These are phyloP conservation scores for Hystrix cristata DNA, from an alignment of 2,113 vertebrate species.

Conservation along the genomic window DNA sequence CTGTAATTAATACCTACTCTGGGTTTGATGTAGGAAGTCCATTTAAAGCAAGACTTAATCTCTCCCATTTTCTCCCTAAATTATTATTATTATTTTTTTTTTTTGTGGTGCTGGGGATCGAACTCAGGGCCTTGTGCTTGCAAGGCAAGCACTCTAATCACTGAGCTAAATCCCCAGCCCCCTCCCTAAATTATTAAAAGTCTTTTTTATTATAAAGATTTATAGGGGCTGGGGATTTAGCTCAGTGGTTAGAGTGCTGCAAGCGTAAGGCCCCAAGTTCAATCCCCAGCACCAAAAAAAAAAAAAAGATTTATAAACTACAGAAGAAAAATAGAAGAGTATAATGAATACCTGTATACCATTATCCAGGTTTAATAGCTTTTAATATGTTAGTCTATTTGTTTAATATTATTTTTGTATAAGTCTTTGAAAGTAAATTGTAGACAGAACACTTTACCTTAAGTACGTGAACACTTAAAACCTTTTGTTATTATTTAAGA, in stretches of 20 bases:
- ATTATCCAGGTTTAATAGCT: conserved; percentile 48
- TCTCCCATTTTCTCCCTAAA: neutral
- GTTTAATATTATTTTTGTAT: conserved; percentile 51
- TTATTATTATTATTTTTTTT: neutral
- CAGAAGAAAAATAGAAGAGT: conserved; percentile 30
- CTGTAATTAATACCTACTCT: conserved; percentile 48
- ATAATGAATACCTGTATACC: neutral
- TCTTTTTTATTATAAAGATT: no score
- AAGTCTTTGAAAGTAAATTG: conserved; percentile 61
- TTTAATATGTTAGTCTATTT: conserved; percentile 42
- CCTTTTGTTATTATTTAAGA: neutral
- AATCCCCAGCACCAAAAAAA: no score
- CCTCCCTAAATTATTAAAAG: no score
- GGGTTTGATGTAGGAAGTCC: neutral
- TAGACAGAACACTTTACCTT: neutral
- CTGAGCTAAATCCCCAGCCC: no score
- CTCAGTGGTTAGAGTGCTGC: no score
- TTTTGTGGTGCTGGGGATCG: no score
- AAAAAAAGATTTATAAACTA: conserved; percentile 7
- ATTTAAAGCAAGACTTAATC: conserved; percentile 38
- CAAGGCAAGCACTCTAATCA: no score
- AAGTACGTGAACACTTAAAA: conserved; percentile 26
- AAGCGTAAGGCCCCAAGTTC: no score
- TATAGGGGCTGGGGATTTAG: no score
- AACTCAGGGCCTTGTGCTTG: no score